Evolutionary conservation across 2,797 vertebrate species (phyloP), one percentile per base, ranked within the genome.

Genomic region (Jordanella pulchra): DNA sequence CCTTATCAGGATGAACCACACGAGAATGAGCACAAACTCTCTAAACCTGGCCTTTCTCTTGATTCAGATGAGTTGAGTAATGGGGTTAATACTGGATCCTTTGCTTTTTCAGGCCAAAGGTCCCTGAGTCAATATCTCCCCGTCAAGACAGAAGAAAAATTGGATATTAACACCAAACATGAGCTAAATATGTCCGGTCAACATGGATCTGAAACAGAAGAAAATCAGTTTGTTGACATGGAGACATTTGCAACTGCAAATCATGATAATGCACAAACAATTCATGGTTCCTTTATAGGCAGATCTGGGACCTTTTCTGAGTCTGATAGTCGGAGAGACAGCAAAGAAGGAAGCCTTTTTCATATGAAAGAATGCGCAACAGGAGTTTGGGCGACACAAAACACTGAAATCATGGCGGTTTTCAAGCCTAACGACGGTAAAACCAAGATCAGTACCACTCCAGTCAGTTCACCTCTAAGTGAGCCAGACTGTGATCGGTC

Each of bases 81-180:
- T 10, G 78, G 73, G 11, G 77, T 75, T 15, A 69, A 79, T 23
- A 55, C 3, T 13, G 58, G 42, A 18, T 18, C 71, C 45, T 72
- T 63, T 75, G n/a, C 35, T 30, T 50, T 25, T 68, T 35, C 69
- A 50, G 54, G 56, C 67, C 39, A 60, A 5, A 75, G 60, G 60
- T 56, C 75, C 25, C 21, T 70, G 23, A 77, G 67, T 44, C 66
- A 84, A 21, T 65, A 58, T 32, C 76, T 64, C 70, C 13, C 67
- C 7, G 13, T 39, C 18, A 58, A 30, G 12, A 23, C 45, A 4
- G 47, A 65, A 67, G 77, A 83, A 5, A 65, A 84, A 63, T 47
- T 87, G 28, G 87, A 90, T 55, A 86, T 89, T 4, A 86, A 83
- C 18, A 13, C 81, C 18, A 82, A 80, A 75, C 79, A 82, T 17